phyloP scores from a whole-genome alignment of 2,797 vertebrate species.

The Capromys pilorides region DNA sequence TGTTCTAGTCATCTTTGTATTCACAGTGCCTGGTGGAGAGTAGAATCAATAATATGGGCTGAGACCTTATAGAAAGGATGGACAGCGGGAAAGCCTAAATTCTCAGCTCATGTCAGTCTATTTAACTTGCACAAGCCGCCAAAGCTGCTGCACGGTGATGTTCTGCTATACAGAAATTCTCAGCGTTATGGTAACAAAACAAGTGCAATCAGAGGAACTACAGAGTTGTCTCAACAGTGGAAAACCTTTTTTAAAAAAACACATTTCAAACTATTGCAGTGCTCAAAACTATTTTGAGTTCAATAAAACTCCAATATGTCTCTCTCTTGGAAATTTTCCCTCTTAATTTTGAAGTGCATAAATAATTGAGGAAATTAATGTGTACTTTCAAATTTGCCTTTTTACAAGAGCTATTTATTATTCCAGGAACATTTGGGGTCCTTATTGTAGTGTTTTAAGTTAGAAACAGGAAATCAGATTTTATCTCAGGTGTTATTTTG shows the following conservation, averaged over 20 bases:
- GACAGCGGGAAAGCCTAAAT: not conserved
- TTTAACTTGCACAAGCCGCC: not conserved
- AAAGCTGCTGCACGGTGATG: not conserved
- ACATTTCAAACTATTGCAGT: slow-evolving; percentile 25
- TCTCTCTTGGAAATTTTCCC: slow-evolving; percentile 66
- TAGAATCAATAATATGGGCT: not conserved
- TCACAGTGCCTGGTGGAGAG: not conserved
- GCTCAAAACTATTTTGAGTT: slow-evolving; percentile 64
- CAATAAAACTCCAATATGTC: slow-evolving; percentile 43
- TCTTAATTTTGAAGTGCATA: slow-evolving; percentile 70
- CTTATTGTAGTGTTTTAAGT: slow-evolving; percentile 60
- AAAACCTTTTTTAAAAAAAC: slow-evolving; percentile 29
- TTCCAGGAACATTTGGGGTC: slow-evolving; percentile 53
- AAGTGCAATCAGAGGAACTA: not conserved
- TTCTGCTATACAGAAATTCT: not conserved
- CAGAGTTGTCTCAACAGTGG: slow-evolving; percentile 35
- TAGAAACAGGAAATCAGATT: slow-evolving; percentile 73
- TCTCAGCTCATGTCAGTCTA: not conserved
- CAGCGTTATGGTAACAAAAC: not conserved
- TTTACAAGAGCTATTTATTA: slow-evolving; percentile 55
- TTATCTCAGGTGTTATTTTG: slow-evolving; percentile 68
- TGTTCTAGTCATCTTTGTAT: not conserved
- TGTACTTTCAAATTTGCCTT: slow-evolving; percentile 54
- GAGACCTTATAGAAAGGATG: not conserved
- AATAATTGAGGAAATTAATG: slow-evolving; percentile 64